A percentile compares a stretch with the other conserved stretches of the same genome.
Evolutionary conservation across 2,888 invertebrate species (phyloP).

Genomic region (Blera fallax): DNA sequence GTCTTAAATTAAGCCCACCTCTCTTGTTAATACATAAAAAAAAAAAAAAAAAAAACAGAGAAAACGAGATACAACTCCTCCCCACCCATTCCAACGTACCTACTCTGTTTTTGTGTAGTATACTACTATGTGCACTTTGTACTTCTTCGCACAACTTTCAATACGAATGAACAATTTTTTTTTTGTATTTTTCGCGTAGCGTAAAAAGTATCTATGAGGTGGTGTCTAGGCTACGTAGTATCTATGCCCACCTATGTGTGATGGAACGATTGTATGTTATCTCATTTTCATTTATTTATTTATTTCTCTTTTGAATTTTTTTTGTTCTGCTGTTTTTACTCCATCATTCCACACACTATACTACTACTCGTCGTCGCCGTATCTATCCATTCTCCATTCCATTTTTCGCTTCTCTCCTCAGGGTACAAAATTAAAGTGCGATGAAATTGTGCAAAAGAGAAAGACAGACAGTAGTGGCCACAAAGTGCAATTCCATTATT

Average conservation of each 20-base stretch:
- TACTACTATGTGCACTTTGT: constrained; percentile 62
- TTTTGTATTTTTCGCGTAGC: constrained; percentile 25
- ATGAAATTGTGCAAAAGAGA: constrained; percentile 62
- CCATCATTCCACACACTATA: constrained; percentile 59
- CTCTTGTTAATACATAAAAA: constrained; percentile 72
- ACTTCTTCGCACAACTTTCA: constrained; percentile 67
- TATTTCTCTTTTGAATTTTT: constrained; percentile 70
- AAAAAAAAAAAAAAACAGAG: constrained; percentile 36
- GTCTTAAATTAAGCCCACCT: constrained; percentile 78
- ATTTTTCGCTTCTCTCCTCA: constrained; percentile 29
- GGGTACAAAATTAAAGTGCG: constrained; percentile 52
- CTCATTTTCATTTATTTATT: constrained; percentile 73
- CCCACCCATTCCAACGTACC: constrained; percentile 71
- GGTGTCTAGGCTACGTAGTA: constrained; percentile 58
- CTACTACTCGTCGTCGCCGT: constrained; percentile 43
- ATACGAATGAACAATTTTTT: constrained; percentile 31
- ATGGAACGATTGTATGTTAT: constrained; percentile 70
- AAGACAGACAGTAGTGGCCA: constrained; percentile 65
- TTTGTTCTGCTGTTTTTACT: constrained; percentile 33
- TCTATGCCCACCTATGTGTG: constrained; percentile 71
- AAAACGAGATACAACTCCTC: constrained; percentile 71
- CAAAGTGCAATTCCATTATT: constrained; percentile 73
- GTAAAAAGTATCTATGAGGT: constrained; percentile 68
- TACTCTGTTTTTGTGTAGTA: neutral
- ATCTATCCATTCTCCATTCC: constrained; percentile 39